Base-by-base conservation (phyloP, 2,888 invertebrate genomes). In the Drosophila colorata region DNA sequence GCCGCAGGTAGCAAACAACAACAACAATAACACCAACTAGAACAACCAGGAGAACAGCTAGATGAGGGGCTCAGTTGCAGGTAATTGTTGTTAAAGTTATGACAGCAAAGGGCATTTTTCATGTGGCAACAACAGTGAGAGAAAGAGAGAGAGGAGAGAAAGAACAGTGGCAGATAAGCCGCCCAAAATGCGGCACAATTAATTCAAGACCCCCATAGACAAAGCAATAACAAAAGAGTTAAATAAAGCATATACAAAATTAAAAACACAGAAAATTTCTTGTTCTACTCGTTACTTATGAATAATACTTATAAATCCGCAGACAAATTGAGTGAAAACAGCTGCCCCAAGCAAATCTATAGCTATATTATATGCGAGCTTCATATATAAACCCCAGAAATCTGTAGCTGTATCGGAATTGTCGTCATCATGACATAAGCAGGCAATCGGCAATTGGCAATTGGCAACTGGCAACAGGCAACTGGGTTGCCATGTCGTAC, bases 401-500 rank as follows among this genome's bases (percentile, higher is more conserved):
- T 56, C 60, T 35, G 40, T 65, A 76, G 52, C 49, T 58, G 52
- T 68, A 68, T 76, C 47, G 48, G 44, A 64, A 71, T 71, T 71
- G 72, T 65, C 80, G 55, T 76, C 78, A 71, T 69, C 63, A 60
- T 77, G 69, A 74, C 75, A 78, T 69, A 68, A 77, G 80, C 55
- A 14, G 0, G 8, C 68, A 57, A 47, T 44, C 18, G 28, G 11
- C 25, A 57, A 47, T 44, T 28, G 28, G 11, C 25, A 28, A 28
- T 28, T 20, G 1, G 8, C 68, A 28, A 52, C 9, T 13, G 20
- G 20, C 20, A 57, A 47, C 37, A n/a, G 28, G 11, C 2, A 11
- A 46, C 44, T 49, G 53, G 31, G 38, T 31, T 43, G 48, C 44
- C 56, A 4, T 55, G 20, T 60, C 38, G 43, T 33, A 53, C 56